Evolutionary conservation across 37 sponge, comb jelly and placozoan species (phyloP).

Genomic region (Cliona cf. orientalis): DNA sequence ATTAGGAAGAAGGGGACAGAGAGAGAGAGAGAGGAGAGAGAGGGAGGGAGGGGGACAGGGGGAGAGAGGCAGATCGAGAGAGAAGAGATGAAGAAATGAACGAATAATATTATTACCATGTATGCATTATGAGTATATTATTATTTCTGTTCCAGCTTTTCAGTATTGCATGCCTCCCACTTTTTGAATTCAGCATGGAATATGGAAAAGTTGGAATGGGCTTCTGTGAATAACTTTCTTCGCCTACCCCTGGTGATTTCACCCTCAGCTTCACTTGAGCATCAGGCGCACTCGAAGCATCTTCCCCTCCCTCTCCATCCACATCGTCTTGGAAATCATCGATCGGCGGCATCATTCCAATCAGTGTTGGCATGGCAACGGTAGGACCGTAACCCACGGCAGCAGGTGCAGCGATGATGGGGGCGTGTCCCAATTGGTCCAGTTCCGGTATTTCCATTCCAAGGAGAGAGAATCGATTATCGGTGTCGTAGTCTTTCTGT

Average conservation of each 20-base stretch:
- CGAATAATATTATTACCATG: neutral
- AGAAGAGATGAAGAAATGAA: neutral
- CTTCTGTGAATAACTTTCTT: too few species aligned
- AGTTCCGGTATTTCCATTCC: constrained; percentile 79
- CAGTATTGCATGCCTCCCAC: too few species aligned
- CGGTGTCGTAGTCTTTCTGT: neutral
- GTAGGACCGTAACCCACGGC: constrained; percentile 74
- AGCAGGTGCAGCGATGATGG: constrained; percentile 63
- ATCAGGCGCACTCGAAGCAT: too few species aligned
- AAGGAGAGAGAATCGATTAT: constrained; percentile 47
- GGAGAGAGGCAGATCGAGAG: neutral
- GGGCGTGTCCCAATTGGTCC: constrained; percentile 33
- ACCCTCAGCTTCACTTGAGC: neutral
- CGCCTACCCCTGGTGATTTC: too few species aligned
- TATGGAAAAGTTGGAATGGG: too few species aligned
- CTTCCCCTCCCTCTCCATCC: constrained; percentile 7
- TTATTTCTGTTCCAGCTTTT: too few species aligned
- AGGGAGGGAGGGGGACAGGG: neutral
- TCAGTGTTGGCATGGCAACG: constrained; percentile 76
- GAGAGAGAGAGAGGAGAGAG: neutral
- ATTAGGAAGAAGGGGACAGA: neutral
- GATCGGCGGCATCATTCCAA: constrained; percentile 46
- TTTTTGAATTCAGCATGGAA: too few species aligned
- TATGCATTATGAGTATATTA: too few species aligned
- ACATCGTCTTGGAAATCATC: constrained; percentile 9